These are phyloP conservation scores for Lucilia cuprina DNA, from an alignment of 1,140 invertebrate genomes.

Conservation along the genomic window DNA sequence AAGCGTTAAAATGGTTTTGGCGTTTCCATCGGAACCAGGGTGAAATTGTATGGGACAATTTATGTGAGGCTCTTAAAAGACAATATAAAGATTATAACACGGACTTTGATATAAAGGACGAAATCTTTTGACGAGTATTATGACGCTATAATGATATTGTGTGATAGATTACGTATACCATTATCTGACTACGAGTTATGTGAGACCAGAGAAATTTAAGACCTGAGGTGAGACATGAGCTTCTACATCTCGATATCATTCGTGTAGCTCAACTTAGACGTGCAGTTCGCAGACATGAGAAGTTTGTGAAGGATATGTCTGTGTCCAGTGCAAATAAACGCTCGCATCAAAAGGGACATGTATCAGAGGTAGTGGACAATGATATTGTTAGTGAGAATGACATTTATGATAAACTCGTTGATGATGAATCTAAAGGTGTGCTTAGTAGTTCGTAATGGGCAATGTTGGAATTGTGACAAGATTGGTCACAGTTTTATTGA, in stretches of 20 bases:
- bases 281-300: not conserved
- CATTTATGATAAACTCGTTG: not conserved
- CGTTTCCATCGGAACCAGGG: too few relatives aligned
- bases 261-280: not conserved
- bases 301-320: not conserved
- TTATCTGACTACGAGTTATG: not conserved
- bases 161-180: not conserved
- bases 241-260: not conserved
- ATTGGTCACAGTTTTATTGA: not conserved
- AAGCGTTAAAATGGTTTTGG: too few relatives aligned
- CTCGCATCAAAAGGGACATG: not conserved
- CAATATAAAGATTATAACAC: too few relatives aligned
- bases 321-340: not conserved
- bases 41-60: too few relatives aligned
- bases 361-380: not conserved
- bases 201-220: not conserved
- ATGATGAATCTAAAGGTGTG: too few relatives aligned
- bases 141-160: not conserved
- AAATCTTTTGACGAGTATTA: not conserved
- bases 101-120: not conserved
- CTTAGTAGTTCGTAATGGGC: too few relatives aligned
- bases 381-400: not conserved
- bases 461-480: not conserved
- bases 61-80: too few relatives aligned
- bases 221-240: not conserved